Percentiles rank a stretch among this genome's conserved stretches.
These are phyloP conservation scores for Pseudorectes ferrugineus DNA, from an alignment of 2,113 vertebrate species.

Conservation along the genomic window DNA sequence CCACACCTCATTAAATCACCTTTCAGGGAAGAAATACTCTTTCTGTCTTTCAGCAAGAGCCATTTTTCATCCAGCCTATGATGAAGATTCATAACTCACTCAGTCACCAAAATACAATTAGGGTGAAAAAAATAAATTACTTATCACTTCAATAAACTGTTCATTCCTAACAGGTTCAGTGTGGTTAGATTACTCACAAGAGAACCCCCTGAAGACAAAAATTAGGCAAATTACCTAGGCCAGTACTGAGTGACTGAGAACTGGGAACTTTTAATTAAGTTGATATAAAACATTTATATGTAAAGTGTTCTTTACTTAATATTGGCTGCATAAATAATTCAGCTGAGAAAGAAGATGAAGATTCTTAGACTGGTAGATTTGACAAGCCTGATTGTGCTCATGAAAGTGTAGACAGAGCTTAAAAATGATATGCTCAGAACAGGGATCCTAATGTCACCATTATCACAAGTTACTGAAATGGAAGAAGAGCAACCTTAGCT, in stretches of 20 bases:
- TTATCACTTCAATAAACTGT: background rate
- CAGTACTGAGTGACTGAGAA: background rate
- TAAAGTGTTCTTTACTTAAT: background rate
- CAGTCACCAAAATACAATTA: background rate
- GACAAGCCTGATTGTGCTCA: background rate
- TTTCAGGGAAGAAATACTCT: background rate
- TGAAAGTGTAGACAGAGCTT: background rate
- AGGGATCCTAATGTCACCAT: background rate
- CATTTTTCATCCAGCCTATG: background rate
- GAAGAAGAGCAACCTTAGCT: background rate
- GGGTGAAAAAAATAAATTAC: background rate
- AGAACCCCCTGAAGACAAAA: background rate
- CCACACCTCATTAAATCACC: background rate
- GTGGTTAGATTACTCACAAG: background rate
- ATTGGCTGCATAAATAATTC: conserved; percentile 29
- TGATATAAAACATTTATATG: conserved; percentile 3
- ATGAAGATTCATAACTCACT: background rate
- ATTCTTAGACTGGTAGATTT: background rate
- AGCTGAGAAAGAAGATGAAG: background rate
- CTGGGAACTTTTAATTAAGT: background rate
- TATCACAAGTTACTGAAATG: background rate
- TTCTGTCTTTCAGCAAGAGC: background rate
- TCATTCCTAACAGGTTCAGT: background rate
- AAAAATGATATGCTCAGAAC: background rate
- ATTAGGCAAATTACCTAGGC: background rate